phyloP scores from a whole-genome alignment of 2,888 invertebrate genomes.

The Chironomus riparius region DNA sequence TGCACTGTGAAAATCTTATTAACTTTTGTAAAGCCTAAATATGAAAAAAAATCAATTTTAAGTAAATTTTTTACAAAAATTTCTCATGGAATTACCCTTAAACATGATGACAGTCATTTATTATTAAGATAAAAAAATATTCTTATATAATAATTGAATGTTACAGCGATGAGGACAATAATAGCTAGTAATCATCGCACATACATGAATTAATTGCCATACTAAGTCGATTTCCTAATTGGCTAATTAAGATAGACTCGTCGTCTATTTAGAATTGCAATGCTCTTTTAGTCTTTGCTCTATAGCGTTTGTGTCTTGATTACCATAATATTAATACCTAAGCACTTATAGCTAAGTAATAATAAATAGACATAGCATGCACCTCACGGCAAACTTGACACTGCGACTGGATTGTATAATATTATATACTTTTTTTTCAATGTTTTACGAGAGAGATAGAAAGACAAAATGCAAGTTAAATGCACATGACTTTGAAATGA shows the following conservation, averaged over 20 bases:
- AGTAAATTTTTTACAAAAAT: too few species aligned
- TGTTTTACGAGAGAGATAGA: background rate
- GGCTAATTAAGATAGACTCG: slow-evolving; percentile 13
- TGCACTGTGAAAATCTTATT: too few species aligned
- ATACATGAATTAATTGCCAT: slow-evolving; percentile 11
- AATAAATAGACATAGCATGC: slow-evolving; percentile 7
- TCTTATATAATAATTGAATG: too few species aligned
- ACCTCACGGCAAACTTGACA: slow-evolving; percentile 25
- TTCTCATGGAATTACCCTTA: too few species aligned
- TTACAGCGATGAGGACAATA: background rate
- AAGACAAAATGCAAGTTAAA: background rate
- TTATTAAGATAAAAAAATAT: too few species aligned
- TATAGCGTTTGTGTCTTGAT: background rate
- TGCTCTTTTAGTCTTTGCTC: background rate
- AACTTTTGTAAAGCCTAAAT: too few species aligned
- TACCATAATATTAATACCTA: background rate
- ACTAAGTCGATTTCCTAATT: slow-evolving; percentile 7
- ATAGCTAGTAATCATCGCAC: background rate
- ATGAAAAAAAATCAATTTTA: too few species aligned
- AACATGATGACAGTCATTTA: too few species aligned
- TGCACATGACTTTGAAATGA: slow-evolving; percentile 18
- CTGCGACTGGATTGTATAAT: background rate
- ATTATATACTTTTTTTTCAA: background rate
- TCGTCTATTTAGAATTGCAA: background rate
- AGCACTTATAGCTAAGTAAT: too few species aligned